Evolutionary conservation across 2,888 invertebrate genomes (phyloP).

Genomic region (Synergus gifuensis): DNA sequence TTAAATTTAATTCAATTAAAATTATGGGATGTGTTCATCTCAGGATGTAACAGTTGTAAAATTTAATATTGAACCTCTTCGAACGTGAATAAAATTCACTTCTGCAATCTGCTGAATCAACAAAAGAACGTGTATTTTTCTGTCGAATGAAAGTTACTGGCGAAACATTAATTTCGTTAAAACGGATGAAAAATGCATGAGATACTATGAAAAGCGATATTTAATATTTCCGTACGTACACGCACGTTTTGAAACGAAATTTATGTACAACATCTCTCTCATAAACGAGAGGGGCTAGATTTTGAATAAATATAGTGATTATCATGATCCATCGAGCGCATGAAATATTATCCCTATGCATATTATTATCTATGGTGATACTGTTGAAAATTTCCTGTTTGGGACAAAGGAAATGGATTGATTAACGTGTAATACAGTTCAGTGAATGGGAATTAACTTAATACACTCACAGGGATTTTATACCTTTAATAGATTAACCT

Average conservation of each 20-base stretch:
- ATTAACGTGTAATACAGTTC: slow-evolving; percentile 5
- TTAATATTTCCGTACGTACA: not conserved
- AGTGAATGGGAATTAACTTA: not conserved
- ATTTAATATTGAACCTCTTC: not conserved
- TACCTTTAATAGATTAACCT: not conserved
- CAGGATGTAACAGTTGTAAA: too few species aligned
- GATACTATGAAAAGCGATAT: not conserved
- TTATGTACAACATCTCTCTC: slow-evolving; percentile 1
- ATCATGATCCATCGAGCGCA: slow-evolving; percentile 9
- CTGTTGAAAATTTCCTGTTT: not conserved
- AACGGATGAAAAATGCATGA: not conserved
- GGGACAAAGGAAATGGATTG: slow-evolving; percentile 7
- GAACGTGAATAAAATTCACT: not conserved
- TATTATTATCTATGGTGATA: slow-evolving; percentile 1
- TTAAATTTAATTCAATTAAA: too few species aligned
- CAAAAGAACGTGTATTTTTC: not conserved
- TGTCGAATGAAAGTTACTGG: not conserved
- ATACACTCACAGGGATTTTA: not conserved
- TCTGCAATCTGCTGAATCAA: not conserved
- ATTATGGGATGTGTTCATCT: too few species aligned
- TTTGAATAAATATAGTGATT: slow-evolving; percentile 16
- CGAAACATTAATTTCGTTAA: not conserved
- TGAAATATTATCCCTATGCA: slow-evolving; percentile 15
- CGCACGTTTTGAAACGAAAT: not conserved
- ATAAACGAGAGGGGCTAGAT: not conserved